Conservation (phyloP, 2,113 vertebrate species). For the Pristiophorus japonicus region DNA sequence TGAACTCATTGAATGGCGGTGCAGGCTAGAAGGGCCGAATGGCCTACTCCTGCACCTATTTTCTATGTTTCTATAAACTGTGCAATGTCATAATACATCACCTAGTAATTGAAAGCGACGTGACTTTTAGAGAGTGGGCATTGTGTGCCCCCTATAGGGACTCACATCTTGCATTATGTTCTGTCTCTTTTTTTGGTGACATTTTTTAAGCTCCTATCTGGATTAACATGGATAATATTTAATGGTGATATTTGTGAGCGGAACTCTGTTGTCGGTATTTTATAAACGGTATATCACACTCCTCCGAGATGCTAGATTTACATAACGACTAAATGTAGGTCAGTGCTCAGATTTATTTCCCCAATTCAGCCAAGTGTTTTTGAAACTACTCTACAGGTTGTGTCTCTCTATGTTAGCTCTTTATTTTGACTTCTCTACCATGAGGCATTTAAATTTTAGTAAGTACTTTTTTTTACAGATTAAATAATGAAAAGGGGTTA, state of each 20-base stretch:
- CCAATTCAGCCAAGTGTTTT: background rate
- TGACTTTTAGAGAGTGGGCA: background rate
- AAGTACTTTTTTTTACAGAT: background rate
- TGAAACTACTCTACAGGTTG: background rate
- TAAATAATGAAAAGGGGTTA: constrained; percentile 5
- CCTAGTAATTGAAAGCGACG: background rate
- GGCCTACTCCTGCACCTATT: too few species aligned
- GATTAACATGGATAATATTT: background rate
- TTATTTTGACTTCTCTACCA: constrained; percentile 1
- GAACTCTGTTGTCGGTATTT: background rate
- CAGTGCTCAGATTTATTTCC: background rate
- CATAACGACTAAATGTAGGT: background rate
- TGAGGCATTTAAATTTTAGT: background rate
- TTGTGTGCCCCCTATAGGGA: constrained; percentile 16
- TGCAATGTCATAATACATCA: background rate
- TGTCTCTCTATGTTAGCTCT: background rate
- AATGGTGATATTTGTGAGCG: background rate
- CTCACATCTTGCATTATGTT: background rate
- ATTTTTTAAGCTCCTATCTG: background rate
- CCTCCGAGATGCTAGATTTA: background rate
- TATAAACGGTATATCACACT: background rate
- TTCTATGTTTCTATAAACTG: too few species aligned
- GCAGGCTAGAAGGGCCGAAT: too few species aligned
- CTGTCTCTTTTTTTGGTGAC: background rate
- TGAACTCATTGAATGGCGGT: too few species aligned